These are phyloP conservation scores for Oryctes rhinoceros DNA, from an alignment of 1,140 invertebrate species.

Conservation along the genomic window DNA sequence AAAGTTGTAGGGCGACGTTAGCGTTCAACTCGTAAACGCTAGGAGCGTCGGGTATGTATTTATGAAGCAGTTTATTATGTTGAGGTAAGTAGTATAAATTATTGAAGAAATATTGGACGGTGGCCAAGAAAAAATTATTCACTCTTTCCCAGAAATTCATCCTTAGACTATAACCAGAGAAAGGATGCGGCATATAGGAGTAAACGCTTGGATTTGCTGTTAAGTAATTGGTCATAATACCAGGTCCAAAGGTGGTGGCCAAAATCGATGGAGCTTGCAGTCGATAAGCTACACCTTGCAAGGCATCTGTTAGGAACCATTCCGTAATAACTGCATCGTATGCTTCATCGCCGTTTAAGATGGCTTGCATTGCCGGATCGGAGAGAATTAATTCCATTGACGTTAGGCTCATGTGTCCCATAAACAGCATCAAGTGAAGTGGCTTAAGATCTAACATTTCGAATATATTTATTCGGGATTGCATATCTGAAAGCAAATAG, in stretches of 20 bases:
- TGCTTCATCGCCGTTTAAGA: slow-evolving; percentile 55
- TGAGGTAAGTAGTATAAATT: slow-evolving; percentile 1
- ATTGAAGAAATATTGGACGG: neutral
- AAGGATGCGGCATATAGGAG: slow-evolving; percentile 58
- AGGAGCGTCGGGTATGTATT: slow-evolving; percentile 41
- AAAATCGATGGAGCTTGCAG: slow-evolving; percentile 70
- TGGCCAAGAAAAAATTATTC: slow-evolving; percentile 51
- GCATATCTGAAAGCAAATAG: too few species aligned
- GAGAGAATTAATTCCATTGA: slow-evolving; percentile 39
- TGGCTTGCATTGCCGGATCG: slow-evolving; percentile 46
- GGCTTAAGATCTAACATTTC: too few species aligned
- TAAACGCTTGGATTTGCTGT: slow-evolving; percentile 59
- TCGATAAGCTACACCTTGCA: slow-evolving; percentile 69
- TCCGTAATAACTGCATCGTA: slow-evolving; percentile 74
- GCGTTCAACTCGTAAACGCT: slow-evolving; percentile 39
- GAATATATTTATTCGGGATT: too few species aligned
- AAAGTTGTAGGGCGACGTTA: slow-evolving; percentile 43
- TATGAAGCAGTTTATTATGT: slow-evolving; percentile 36
- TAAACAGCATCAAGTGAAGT: neutral
- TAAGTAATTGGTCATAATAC: slow-evolving; percentile 47
- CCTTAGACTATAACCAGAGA: slow-evolving; percentile 52
- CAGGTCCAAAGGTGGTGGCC: slow-evolving; percentile 58
- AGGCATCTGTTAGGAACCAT: slow-evolving; percentile 73
- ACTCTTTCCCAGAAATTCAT: slow-evolving; percentile 63
- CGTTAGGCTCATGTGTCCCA: neutral